phyloP scores from a whole-genome alignment of 2,113 vertebrate species.

The Atrichornis clamosus region DNA sequence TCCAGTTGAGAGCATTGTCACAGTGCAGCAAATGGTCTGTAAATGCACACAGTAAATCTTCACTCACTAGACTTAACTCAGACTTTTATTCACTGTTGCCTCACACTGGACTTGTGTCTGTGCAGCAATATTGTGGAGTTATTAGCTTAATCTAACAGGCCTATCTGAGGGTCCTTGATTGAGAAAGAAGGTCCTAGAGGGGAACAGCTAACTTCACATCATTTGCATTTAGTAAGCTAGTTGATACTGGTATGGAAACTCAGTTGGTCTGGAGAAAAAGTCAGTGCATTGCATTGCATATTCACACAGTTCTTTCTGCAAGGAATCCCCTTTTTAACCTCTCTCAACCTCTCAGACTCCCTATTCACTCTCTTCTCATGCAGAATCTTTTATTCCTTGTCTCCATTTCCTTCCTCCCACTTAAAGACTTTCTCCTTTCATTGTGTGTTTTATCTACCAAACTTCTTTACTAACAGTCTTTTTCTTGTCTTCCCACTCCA shows the following conservation, averaged over 20 bases:
- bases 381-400: neutral
- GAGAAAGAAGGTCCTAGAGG: neutral
- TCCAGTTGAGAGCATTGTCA: neutral
- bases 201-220: neutral
- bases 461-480: neutral
- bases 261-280: neutral
- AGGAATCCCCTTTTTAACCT: neutral
- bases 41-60: neutral
- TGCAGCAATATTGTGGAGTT: neutral
- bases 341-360: neutral
- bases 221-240: neutral
- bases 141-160: neutral
- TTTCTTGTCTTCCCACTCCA: neutral
- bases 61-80: neutral
- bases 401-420: neutral
- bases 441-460: neutral
- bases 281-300: neutral
- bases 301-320: neutral
- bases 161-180: neutral
- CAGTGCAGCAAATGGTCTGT: neutral
- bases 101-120: neutral
- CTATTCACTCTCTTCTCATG: neutral
- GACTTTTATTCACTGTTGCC: neutral
- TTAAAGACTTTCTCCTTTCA: neutral
- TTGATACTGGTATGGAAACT: neutral